Conservation (phyloP, 2,113 vertebrate species). For the Elgaria multicarinata region DNA sequence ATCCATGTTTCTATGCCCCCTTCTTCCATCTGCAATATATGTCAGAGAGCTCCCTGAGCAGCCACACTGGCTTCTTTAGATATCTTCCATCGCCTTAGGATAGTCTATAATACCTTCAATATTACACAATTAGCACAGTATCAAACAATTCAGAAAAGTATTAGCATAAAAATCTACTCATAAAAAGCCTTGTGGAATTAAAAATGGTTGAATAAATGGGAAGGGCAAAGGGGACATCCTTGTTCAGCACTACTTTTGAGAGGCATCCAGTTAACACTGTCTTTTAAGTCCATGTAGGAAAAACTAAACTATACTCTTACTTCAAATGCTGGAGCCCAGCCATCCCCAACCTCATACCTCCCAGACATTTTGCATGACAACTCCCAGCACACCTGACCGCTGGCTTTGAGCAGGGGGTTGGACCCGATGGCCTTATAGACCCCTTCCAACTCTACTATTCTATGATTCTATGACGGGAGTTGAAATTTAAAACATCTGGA, state of each 20-base stretch:
- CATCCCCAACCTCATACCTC: no score
- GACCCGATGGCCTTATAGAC: no score
- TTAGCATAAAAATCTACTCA: background rate
- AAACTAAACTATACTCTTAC: slow-evolving; percentile 32
- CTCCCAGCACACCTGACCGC: no score
- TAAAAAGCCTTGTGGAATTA: background rate
- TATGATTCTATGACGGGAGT: no score
- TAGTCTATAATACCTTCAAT: background rate
- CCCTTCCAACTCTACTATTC: no score
- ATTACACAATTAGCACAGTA: background rate
- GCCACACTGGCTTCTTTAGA: background rate
- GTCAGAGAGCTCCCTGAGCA: no score
- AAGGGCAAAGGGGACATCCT: background rate
- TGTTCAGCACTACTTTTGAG: background rate
- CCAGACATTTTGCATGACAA: no score
- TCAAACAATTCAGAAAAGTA: background rate
- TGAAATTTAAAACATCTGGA: no score
- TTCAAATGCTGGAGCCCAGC: slow-evolving; percentile 24
- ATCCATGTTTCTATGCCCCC: no score
- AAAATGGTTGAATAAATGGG: background rate
- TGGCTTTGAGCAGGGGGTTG: no score
- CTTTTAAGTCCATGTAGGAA: slow-evolving; percentile 28
- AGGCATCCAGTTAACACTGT: background rate
- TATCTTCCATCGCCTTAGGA: background rate
- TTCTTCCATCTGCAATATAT: no score